Conservation (phyloP, 1,140 invertebrate species). For the Dendrolimus kikuchii region DNA sequence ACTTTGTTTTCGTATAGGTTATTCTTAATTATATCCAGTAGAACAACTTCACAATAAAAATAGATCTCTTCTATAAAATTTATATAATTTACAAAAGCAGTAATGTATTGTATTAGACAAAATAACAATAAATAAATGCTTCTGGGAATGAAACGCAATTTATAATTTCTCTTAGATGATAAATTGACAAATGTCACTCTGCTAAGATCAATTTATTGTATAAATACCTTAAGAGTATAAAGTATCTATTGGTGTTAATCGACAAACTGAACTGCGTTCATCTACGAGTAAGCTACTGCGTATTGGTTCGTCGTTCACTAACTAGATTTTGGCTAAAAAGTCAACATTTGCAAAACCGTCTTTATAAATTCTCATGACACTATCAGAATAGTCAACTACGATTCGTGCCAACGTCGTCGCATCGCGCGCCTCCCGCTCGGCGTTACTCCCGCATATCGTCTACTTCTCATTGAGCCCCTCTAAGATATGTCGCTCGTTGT, state of each 20-base stretch:
- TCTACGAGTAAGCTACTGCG: slow-evolving; percentile 69
- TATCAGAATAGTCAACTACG: slow-evolving; percentile 70
- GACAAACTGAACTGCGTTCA: slow-evolving; percentile 66
- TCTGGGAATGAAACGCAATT: slow-evolving; percentile 59
- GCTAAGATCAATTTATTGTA: slow-evolving; percentile 60
- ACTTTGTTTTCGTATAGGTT: slow-evolving; percentile 50
- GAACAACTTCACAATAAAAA: slow-evolving; percentile 69
- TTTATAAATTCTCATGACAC: slow-evolving; percentile 70
- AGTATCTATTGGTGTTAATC: slow-evolving; percentile 69
- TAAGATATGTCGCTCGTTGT: slow-evolving; percentile 50
- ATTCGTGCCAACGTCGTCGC: slow-evolving; percentile 44
- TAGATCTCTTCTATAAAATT: slow-evolving; percentile 73
- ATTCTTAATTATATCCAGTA: slow-evolving; percentile 53
- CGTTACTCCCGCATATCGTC: slow-evolving; percentile 26
- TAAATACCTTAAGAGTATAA: slow-evolving; percentile 69
- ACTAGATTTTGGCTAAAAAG: slow-evolving; percentile 71
- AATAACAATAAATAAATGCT: slow-evolving; percentile 70
- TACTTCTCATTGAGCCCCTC: slow-evolving; percentile 31
- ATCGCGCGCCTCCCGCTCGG: slow-evolving; percentile 16
- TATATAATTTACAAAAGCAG: slow-evolving; percentile 70
- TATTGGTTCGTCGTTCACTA: slow-evolving; percentile 70
- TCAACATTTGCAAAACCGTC: slow-evolving; percentile 70
- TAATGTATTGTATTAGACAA: slow-evolving; percentile 48
- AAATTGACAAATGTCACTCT: slow-evolving; percentile 66
- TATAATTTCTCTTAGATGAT: slow-evolving; percentile 54